Base-by-base conservation (phyloP, 2,888 invertebrate genomes). In the Pteria penguin region DNA sequence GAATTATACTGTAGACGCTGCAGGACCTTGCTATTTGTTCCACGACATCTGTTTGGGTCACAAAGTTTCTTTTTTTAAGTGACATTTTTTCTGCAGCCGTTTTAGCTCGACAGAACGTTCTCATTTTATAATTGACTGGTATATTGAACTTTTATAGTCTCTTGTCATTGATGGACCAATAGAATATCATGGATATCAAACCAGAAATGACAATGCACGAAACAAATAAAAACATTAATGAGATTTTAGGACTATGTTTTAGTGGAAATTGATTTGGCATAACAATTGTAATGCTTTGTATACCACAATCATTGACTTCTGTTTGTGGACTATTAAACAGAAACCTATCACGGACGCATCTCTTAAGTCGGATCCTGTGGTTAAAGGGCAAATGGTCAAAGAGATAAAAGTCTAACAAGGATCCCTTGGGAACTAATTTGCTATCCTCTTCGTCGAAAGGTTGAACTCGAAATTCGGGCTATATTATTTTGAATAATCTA, bases 361-460 rank as follows among this genome's bases (percentile, higher is more conserved):
- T 45, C 18, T 45, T 14, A 45, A 18, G 18, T 18, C 45, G 18
- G 8, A 8, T 45, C 18, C 45, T 45, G 45, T 45, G 18, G 8
- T 45, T 45, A 18, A 18, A 45, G 45, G 45, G 8, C 45, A 45
- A 45, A 45, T 45, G 45, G 45, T 45, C 45, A 45, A 45, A 45
- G 11, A 45, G 45, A 45, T 45, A 45, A 45, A 45, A 45, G 8
- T 18, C 8, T 45, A 14, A 45, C 18, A 45, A 45, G 45, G 18
- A 18, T 45, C 45, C 8, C 45, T 45, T 45, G 11, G 8, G 45
- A 14, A 45, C 45, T 45, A 45, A 45, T 45, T 45, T 45, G 45
- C 45, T 45, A 8, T 45, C 55, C 71, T 73, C 29, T 79, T 74
- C n/a, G n/a, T n/a, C n/a, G n/a, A n/a, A n/a, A n/a, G n/a, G n/a